Base-by-base conservation (phyloP, 2,888 invertebrate genomes). In the Psylliodes chrysocephalus region DNA sequence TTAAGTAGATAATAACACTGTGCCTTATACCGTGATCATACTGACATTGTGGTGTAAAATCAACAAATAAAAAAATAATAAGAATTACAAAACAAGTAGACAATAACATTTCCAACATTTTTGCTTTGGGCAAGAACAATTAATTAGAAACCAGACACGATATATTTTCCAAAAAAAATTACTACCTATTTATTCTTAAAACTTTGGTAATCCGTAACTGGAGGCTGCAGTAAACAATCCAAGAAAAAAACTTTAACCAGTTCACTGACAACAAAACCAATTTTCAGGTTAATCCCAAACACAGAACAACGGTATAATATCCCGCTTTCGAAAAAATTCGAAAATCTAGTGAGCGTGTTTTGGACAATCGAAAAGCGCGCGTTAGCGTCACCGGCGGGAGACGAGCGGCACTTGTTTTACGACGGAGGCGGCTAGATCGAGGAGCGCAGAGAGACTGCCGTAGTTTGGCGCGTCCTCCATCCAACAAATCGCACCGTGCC, bases 371-470 rank as follows among this genome's bases (percentile, higher is more conserved):
- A 35, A 56, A 46, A 49, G 49, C 57, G 46, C 51, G 54, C 17
- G 30, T 44, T 53, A 47, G 54, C 17, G 30, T 44, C 60, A 47
- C 22, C 54, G 62, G 42, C 60, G 55, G 47, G 52, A 56, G 62
- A 54, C 66, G 68, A 66, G 61, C 69, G 57, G 49, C 57, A 49
- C 51, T 61, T 54, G 60, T 42, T 64, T 49, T 38, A n/a, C 61
- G 47, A 56, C 56, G 68, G 67, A 66, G 67, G 67, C 70, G 68
- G 61, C 68, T 68, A 67, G 62, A 70, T 52, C 74, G 71, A 73
- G 73, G 77, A 77, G 79, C 81, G 82, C 82, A 83, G 81, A 83
- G 81, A 81, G 83, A 84, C 82, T 83, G 83, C 81, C 79, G 77
- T 78, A 80, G 80, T 80, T 80, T 80, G 79, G 79, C 78, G 76